phyloP scores from a whole-genome alignment of 1,140 invertebrate species.

The Diorhabda carinulata region DNA sequence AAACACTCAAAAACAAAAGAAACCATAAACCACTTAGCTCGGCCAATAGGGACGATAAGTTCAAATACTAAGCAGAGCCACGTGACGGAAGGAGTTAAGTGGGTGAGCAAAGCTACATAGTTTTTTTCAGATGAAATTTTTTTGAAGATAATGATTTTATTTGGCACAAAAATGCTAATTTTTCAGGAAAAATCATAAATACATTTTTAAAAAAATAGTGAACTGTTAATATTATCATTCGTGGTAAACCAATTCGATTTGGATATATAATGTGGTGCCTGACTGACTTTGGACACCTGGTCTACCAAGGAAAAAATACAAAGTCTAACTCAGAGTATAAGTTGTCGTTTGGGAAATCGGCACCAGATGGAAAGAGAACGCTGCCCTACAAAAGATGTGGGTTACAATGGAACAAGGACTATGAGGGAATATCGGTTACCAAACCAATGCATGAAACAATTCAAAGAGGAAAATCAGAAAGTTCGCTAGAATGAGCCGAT shows the following conservation, averaged over 20 bases:
- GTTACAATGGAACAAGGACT: conserved; percentile 28
- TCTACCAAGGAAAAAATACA: conserved; percentile 39
- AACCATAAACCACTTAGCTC: too few species aligned
- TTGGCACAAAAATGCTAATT: too few species aligned
- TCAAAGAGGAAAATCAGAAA: background rate
- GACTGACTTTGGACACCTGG: conserved; percentile 24
- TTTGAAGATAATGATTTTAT: too few species aligned
- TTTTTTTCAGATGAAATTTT: too few species aligned
- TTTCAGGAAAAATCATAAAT: too few species aligned
- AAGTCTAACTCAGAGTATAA: conserved; percentile 24
- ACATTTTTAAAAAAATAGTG: too few species aligned
- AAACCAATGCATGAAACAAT: conserved; percentile 13
- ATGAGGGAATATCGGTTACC: conserved; percentile 30
- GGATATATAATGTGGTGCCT: conserved; percentile 36
- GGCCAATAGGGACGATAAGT: too few species aligned
- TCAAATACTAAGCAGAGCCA: too few species aligned
- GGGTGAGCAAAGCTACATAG: too few species aligned
- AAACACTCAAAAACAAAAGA: too few species aligned
- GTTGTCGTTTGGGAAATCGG: conserved; percentile 14
- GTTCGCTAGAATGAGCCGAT: background rate
- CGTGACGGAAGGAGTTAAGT: too few species aligned
- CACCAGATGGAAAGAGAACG: conserved; percentile 28
- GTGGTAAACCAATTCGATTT: conserved; percentile 36
- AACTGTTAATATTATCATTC: too few species aligned
- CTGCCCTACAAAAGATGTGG: conserved; percentile 17